A percentile compares a stretch with the other conserved stretches of the same genome.
These are phyloP conservation scores for Eulemur macaco DNA, from an alignment of 2,113 vertebrate species.

Conservation along the genomic window DNA sequence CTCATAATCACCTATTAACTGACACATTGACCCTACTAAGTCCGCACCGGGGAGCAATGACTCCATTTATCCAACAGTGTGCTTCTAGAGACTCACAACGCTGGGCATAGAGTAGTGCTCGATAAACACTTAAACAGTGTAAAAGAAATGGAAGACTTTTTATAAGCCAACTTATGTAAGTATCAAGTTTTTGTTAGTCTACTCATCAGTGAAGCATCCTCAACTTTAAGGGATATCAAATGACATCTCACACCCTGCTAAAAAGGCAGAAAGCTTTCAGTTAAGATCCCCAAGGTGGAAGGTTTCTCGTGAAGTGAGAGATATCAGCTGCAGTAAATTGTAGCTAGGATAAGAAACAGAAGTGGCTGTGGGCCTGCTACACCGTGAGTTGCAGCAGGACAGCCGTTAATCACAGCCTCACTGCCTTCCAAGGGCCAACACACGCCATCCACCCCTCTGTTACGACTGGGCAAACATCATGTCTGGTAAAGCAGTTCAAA, in stretches of 20 bases:
- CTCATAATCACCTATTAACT: neutral
- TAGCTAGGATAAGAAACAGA: neutral
- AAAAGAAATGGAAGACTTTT: neutral
- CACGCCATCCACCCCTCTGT: fast-evolving
- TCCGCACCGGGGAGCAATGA: neutral
- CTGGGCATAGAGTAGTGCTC: neutral
- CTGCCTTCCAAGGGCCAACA: neutral
- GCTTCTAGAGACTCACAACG: neutral
- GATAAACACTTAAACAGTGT: neutral
- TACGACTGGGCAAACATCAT: fast-evolving
- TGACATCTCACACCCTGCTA: neutral
- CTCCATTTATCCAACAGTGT: neutral
- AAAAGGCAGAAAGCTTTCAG: neutral
- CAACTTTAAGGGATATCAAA: neutral
- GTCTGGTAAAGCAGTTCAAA: neutral
- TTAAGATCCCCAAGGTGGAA: neutral
- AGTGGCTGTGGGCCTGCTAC: neutral
- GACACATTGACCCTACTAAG: neutral
- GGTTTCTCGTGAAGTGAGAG: neutral
- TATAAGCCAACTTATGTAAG: neutral
- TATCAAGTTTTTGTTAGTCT: neutral
- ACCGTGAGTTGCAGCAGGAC: neutral
- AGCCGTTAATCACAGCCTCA: neutral
- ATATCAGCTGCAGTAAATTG: neutral
- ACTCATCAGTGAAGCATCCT: neutral